Evolutionary conservation across 1,140 invertebrate genomes (phyloP).

Genomic region (Heterodera schachtii): DNA sequence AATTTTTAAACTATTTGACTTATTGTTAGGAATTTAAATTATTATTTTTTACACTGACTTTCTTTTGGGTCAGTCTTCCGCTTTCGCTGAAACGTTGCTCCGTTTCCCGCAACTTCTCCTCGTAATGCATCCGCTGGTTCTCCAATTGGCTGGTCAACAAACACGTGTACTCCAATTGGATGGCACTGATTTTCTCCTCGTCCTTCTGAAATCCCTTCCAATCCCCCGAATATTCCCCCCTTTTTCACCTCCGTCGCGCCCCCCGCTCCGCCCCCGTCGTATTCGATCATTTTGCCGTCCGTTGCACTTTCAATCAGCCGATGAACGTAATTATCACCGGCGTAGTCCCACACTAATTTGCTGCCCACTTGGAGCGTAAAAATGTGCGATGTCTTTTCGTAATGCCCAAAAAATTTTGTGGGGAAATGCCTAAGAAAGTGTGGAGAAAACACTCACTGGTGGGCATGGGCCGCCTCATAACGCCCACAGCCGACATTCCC

Average conservation of each 20-base stretch:
- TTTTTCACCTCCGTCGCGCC: constrained; percentile 13
- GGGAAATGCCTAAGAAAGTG: background rate
- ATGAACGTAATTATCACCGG: constrained; percentile 71
- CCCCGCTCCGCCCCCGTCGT: constrained; percentile 37
- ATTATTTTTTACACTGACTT: constrained; percentile 47
- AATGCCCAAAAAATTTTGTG: constrained; percentile 75
- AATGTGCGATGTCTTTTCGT: constrained; percentile 89
- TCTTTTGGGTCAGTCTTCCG: constrained; percentile 65
- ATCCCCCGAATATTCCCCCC: too few species aligned
- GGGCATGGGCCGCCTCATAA: constrained; percentile 76
- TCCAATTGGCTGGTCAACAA: constrained; percentile 94
- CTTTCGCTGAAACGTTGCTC: constrained; percentile 68
- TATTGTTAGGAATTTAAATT: constrained; percentile 13
- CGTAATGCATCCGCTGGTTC: constrained; percentile 87
- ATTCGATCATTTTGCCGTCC: constrained; percentile 80
- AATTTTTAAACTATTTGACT: constrained; percentile 60
- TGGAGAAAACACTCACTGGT: constrained; percentile 68
- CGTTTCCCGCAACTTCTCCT: constrained; percentile 77
- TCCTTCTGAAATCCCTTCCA: constrained; percentile 63
- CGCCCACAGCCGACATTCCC: constrained; percentile 95
- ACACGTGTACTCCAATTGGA: constrained; percentile 91
- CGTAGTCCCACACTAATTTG: constrained; percentile 97
- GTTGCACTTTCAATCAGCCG: constrained; percentile 53
- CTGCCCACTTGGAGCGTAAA: constrained; percentile 93
- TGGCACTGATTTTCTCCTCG: constrained; percentile 87